Conservation (phyloP, 1,140 invertebrate genomes). For the Caerostris darwini region DNA sequence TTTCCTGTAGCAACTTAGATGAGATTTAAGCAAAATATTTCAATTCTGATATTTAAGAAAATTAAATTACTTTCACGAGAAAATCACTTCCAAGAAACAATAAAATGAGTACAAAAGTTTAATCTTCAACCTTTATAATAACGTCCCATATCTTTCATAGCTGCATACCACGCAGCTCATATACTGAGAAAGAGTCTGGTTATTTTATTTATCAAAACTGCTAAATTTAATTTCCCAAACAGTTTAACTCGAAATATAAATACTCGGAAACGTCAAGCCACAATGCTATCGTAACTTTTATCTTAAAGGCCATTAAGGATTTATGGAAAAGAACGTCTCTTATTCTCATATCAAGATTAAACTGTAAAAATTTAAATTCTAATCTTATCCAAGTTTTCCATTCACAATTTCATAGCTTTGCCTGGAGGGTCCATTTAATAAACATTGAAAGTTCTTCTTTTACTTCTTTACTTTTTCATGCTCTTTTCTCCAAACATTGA, state of each 20-base stretch:
- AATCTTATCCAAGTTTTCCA: not conserved
- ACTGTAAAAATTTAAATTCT: slow-evolving; percentile 48
- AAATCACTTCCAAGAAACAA: not conserved
- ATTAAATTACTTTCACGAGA: no score
- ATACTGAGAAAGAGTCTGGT: not conserved
- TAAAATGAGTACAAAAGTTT: not conserved
- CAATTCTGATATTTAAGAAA: no score
- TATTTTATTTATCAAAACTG: not conserved
- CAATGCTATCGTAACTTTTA: not conserved
- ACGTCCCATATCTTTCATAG: not conserved
- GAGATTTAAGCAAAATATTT: no score
- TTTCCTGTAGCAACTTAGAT: no score
- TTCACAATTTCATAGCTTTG: slow-evolving; percentile 4
- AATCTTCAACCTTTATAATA: not conserved
- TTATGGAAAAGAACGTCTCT: not conserved
- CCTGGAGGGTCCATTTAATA: slow-evolving; percentile 44
- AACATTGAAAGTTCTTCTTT: not conserved
- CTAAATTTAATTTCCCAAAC: not conserved
- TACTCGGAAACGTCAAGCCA: not conserved
- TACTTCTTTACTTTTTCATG: not conserved
- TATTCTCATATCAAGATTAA: slow-evolving; percentile 47
- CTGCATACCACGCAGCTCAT: not conserved
- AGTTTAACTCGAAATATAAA: slow-evolving; percentile 13
- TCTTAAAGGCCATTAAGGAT: not conserved
- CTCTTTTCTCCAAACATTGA: not conserved